Conservation (phyloP, 23 tunicate species). For the Halocynthia aurantium region DNA sequence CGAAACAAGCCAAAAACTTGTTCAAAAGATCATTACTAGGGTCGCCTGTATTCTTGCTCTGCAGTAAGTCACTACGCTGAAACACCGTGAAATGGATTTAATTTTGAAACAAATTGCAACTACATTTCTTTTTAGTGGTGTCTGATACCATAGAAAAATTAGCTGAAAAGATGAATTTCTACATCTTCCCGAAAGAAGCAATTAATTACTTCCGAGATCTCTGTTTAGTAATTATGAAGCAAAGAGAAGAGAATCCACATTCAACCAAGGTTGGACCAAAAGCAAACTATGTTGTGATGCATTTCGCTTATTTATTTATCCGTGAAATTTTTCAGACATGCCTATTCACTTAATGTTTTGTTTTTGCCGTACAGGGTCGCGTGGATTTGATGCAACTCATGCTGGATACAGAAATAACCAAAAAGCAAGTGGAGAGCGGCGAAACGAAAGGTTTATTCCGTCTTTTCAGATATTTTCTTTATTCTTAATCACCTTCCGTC, state of each 20-base stretch:
- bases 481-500: no score
- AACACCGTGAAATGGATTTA: no score
- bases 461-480: no score
- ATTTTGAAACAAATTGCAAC: no score
- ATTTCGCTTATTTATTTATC: no score
- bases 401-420: conserved; percentile 42
- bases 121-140: conserved; percentile 16
- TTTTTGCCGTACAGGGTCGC: not conserved
- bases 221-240: conserved; percentile 9
- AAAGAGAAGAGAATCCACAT: not conserved
- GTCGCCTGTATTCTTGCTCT: not conserved
- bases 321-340: no score
- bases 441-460: conserved; percentile 21
- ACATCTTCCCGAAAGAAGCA: conserved; percentile 25
- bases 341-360: no score
- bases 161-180: not conserved
- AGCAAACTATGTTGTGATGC: no score
- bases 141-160: conserved; percentile 39
- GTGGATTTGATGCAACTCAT: conserved; percentile 60
- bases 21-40: not conserved
- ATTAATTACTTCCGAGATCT: conserved; percentile 8
- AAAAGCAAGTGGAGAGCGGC: conserved; percentile 25
- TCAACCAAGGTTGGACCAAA: no score
- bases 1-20: conserved; percentile 11
- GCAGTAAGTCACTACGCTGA: not conserved